Evolutionary conservation across 2,888 invertebrate species (phyloP), one percentile per base, ranked within the genome.

Genomic region (Meteorus colon): DNA sequence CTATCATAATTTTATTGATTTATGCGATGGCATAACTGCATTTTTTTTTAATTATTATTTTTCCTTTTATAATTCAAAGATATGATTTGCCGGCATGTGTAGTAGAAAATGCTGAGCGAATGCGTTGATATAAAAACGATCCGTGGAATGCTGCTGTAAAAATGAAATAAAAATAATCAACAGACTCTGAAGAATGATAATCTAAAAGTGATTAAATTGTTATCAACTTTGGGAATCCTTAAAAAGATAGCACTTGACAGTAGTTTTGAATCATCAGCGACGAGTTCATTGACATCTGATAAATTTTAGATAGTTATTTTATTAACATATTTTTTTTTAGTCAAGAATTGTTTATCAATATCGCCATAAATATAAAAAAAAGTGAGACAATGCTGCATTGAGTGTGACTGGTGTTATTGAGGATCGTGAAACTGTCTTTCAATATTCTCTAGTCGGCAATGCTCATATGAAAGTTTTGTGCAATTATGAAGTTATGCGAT

Each of bases 121-220:
- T 71, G 37, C 59, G 60, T 6, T 66, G 70, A 51, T 65, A 77
- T 62, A 74, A 80, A 69, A 80, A 81, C 62, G 78, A 81, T 78
- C 80, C 80, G 14, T 80, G 80, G 79, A 77, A 77, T 27, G 76
- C 66, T 4, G 80, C 80, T 19, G 63, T 80, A 60, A 78, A 75
- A 29, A 75, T 62, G 66, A 14, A 62, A 31, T 29, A 62, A 62
- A 10, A 62, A 31, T 16, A 14, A 27, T 62, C 16, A 31, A 29
- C 14, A 2, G 2, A 24, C n/a, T 62, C 16, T n/a, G 0, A 29
- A 1, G 5, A 62, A 62, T n/a, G 27, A 62, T 62, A 31, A 62
- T 62, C 14, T 29, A 1, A 31, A 29, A 27, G 12, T 16, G 29
- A 62, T 29, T 16, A 4, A 31, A 14, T 29, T 12, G n/a, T 62